Evolutionary conservation across 2,113 vertebrate species (phyloP).

Genomic region (Bostrychus sinensis): DNA sequence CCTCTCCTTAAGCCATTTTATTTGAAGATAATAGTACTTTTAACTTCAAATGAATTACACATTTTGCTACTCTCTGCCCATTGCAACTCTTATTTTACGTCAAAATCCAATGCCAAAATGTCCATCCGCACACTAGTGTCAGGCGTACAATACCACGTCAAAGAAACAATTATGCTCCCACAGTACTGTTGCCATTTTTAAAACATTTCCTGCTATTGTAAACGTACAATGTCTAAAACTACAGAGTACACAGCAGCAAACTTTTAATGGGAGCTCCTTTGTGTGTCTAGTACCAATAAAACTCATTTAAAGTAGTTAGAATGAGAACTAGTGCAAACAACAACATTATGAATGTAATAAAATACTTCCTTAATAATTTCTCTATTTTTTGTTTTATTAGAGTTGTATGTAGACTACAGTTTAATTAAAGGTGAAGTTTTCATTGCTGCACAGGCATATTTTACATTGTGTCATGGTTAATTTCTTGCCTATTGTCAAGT

Average conservation of each 20-base stretch:
- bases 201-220: slow-evolving; percentile 14
- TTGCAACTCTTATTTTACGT: neutral
- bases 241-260: neutral
- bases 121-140: neutral
- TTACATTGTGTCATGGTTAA: no score
- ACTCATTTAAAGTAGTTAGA: neutral
- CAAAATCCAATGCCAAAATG: neutral
- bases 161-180: slow-evolving; percentile 10
- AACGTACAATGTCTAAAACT: slow-evolving; percentile 7
- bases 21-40: no score
- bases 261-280: slow-evolving; percentile 2
- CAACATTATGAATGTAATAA: neutral
- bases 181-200: slow-evolving; percentile 12
- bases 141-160: neutral
- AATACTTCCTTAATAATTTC: no score
- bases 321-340: neutral
- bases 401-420: no score
- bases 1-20: neutral
- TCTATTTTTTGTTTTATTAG: no score
- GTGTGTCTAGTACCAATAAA: neutral
- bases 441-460: no score
- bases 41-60: no score
- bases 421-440: no score
- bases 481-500: neutral
- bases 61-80: no score